These are phyloP conservation scores for Chaitophorus viminalis DNA, from an alignment of 2,888 invertebrate genomes.

Conservation along the genomic window DNA sequence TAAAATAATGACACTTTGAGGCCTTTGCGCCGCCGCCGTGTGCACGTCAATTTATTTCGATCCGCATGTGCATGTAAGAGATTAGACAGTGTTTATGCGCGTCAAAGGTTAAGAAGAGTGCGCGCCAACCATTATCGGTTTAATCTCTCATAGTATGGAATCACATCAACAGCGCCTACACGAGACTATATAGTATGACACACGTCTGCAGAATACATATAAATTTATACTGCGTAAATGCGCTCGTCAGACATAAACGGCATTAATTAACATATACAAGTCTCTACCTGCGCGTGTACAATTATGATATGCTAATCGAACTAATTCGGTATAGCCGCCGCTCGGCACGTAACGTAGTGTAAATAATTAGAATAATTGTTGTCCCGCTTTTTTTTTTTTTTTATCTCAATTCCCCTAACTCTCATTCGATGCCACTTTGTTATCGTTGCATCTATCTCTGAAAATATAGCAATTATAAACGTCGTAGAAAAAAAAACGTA, in stretches of 20 bases:
- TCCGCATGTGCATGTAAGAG: background rate
- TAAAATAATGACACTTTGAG: constrained; percentile 14
- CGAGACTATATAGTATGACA: too few relatives aligned
- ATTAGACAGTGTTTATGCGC: background rate
- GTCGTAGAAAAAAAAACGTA: too few relatives aligned
- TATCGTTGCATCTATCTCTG: too few relatives aligned
- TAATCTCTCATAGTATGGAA: background rate
- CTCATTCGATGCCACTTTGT: too few relatives aligned
- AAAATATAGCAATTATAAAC: too few relatives aligned
- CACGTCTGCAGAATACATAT: too few relatives aligned
- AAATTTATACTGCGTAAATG: background rate
- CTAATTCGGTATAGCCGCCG: background rate
- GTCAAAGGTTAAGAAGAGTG: background rate
- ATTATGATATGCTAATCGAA: background rate
- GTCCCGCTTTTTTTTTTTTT: too few relatives aligned
- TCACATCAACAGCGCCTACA: background rate
- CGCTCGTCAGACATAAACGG: background rate
- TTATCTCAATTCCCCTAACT: too few relatives aligned
- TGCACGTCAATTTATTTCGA: background rate
- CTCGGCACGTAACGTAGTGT: background rate
- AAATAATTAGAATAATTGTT: background rate
- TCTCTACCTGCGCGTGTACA: background rate
- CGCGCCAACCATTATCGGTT: background rate
- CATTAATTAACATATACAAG: background rate
- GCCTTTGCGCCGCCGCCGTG: background rate